These are phyloP conservation scores for Labeo calbasu DNA, from an alignment of 2,797 vertebrate species.

Conservation along the genomic window DNA sequence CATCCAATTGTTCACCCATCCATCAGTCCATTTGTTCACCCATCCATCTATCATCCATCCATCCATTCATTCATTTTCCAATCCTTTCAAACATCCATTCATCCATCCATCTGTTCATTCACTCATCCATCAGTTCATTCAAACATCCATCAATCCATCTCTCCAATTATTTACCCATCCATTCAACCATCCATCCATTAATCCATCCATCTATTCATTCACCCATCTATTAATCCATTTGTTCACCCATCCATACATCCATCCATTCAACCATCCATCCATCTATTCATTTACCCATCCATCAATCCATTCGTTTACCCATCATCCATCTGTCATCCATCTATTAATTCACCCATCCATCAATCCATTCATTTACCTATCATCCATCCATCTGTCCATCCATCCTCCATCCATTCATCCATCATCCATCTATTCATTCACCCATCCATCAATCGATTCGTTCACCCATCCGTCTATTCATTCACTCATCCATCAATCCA, in stretches of 20 bases:
- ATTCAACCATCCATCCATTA: not conserved
- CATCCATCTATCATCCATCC: not conserved
- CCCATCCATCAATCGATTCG: not conserved
- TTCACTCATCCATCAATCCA: not conserved
- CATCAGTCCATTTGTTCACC: not conserved
- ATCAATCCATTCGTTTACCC: not conserved
- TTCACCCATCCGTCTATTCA: not conserved
- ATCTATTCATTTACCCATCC: not conserved
- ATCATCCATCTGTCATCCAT: not conserved
- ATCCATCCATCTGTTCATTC: not conserved
- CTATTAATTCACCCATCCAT: not conserved
- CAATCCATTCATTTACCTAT: not conserved
- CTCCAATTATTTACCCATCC: too few relatives aligned
- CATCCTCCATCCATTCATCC: too few relatives aligned
- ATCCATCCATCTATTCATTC: too few relatives aligned
- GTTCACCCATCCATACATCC: too few relatives aligned
- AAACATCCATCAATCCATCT: not conserved
- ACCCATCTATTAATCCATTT: not conserved
- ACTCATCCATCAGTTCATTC: not conserved
- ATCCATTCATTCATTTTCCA: not conserved
- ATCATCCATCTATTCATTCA: too few relatives aligned
- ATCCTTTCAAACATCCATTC: not conserved
- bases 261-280: not conserved
- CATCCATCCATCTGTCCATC: too few relatives aligned
- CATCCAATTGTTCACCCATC: accelerated